Conservation (phyloP, 2,888 invertebrate genomes). For the Tenthredo mesomela region DNA sequence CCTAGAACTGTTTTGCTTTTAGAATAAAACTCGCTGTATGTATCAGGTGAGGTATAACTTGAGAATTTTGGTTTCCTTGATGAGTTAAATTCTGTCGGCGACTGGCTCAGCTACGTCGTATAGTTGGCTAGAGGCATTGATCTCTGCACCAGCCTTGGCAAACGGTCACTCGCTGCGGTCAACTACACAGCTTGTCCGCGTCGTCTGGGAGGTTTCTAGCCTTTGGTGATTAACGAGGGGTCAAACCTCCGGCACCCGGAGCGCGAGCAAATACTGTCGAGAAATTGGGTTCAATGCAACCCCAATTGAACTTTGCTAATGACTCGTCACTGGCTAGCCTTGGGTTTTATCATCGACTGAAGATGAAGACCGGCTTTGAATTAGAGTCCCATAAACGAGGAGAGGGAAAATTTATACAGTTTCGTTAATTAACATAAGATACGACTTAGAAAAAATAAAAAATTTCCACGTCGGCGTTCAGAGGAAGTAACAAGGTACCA, state of each 20-base stretch:
- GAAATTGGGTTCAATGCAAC: slow-evolving; percentile 61
- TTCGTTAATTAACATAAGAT: neutral
- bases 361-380: slow-evolving; percentile 9
- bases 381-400: neutral
- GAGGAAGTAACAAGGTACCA: too few relatives aligned
- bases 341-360: slow-evolving; percentile 41
- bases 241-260: slow-evolving; percentile 71
- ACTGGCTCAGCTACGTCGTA: neutral
- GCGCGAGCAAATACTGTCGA: slow-evolving; percentile 69
- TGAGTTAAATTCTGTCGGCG: neutral
- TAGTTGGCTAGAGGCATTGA: slow-evolving; percentile 27
- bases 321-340: slow-evolving; percentile 44
- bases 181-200: slow-evolving; percentile 74
- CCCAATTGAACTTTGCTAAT: slow-evolving; percentile 68
- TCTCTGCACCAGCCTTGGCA: slow-evolving; percentile 32
- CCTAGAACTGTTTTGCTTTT: neutral
- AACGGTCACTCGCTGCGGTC: slow-evolving; percentile 73
- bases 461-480: neutral
- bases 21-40: neutral
- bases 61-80: neutral
- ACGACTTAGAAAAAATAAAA: neutral
- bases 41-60: neutral
- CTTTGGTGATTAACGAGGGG: slow-evolving; percentile 78
- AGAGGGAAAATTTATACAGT: neutral
- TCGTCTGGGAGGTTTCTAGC: slow-evolving; percentile 67